Percentiles rank a stretch among this genome's conserved stretches.
These are phyloP conservation scores for Andricus grossulariae DNA, from an alignment of 1,140 invertebrate species.

Conservation along the genomic window DNA sequence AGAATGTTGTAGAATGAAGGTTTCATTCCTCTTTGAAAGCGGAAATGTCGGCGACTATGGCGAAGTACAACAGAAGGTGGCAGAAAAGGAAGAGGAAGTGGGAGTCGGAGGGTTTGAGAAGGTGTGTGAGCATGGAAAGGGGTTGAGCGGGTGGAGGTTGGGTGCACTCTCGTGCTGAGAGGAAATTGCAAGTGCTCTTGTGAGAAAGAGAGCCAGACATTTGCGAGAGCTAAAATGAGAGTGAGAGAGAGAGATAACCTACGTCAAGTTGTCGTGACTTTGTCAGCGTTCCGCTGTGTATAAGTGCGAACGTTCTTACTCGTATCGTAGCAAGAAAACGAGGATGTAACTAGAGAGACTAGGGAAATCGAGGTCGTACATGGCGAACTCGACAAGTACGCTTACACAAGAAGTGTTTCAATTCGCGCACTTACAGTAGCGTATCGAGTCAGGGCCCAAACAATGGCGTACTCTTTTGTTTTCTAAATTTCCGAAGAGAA, in stretches of 20 bases:
- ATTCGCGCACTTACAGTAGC: conserved; percentile 18
- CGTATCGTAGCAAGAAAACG: conserved; percentile 60
- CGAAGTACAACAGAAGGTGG: conserved; percentile 50
- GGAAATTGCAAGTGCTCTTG: conserved; percentile 68
- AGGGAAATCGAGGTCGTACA: conserved; percentile 48
- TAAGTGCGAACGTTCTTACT: conserved; percentile 66
- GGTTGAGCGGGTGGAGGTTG: conserved; percentile 42
- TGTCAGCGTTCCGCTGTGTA: conserved; percentile 70
- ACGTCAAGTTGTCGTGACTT: conserved; percentile 66
- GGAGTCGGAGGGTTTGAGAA: conserved; percentile 57
- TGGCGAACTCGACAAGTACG: conserved; percentile 4
- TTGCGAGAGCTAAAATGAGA: conserved; percentile 61
- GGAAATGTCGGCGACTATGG: background rate
- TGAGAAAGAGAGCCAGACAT: conserved; percentile 62
- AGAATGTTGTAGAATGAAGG: conserved; percentile 18
- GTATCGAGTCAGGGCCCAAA: conserved; percentile 2
- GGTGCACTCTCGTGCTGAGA: conserved; percentile 69
- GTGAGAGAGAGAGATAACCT: conserved; percentile 55
- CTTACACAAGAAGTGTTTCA: conserved; percentile 24
- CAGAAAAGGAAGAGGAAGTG: conserved; percentile 52
- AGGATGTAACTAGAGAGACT: conserved; percentile 45
- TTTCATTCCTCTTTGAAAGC: background rate
- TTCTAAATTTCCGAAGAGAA: background rate
- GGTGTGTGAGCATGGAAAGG: conserved; percentile 38
- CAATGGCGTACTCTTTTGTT: background rate